These are phyloP conservation scores for Chrysomela aeneicollis DNA, from an alignment of 2,888 invertebrate species.

Conservation along the genomic window DNA sequence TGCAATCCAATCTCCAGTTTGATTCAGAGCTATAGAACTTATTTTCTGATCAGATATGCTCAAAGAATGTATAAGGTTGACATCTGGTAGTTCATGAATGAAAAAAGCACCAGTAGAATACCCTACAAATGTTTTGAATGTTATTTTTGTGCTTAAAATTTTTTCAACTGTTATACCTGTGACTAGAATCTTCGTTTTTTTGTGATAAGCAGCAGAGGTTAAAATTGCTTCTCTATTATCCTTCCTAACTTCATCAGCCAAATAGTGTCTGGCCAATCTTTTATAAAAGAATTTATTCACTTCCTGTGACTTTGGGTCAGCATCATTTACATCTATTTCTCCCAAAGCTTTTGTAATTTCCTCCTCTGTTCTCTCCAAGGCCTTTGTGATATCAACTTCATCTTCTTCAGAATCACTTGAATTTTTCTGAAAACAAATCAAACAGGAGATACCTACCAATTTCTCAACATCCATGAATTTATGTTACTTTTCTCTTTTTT, in stretches of 20 bases:
- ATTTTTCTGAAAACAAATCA: constrained; percentile 40
- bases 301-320: constrained; percentile 59
- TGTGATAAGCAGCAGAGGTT: constrained; percentile 86
- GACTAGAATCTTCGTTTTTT: constrained; percentile 80
- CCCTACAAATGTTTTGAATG: constrained; percentile 62
- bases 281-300: constrained; percentile 70
- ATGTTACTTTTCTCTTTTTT: constrained; percentile 61
- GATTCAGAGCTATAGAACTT: constrained; percentile 81
- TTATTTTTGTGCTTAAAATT: neutral
- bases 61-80: constrained; percentile 87
- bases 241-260: constrained; percentile 75
- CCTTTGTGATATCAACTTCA: constrained; percentile 69
- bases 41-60: constrained; percentile 89
- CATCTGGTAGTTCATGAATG: constrained; percentile 93
- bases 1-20: constrained; percentile 95
- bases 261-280: constrained; percentile 76
- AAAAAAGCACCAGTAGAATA: constrained; percentile 92
- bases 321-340: constrained; percentile 60
- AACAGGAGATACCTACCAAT: neutral
- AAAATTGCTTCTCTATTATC: constrained; percentile 70
- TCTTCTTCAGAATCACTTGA: constrained; percentile 72
- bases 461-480: neutral
- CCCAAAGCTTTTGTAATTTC: constrained; percentile 56
- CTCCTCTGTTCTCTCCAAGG: constrained; percentile 65
- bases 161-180: constrained; percentile 63